Evolutionary conservation across 2,113 vertebrate genomes (phyloP).

Genomic region (Mus spicilegus): DNA sequence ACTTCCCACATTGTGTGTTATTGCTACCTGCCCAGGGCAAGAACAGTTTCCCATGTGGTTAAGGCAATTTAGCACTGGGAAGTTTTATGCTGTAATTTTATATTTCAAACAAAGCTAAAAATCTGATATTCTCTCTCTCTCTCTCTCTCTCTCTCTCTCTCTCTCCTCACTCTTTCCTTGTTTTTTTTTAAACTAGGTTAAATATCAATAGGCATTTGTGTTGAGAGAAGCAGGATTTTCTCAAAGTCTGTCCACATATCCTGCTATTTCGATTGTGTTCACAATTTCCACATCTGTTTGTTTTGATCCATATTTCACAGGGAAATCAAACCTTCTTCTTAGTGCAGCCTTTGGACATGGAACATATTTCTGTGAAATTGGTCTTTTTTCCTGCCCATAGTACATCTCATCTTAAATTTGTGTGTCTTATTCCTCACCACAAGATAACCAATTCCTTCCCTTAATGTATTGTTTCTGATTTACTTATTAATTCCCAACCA

Average conservation of each 20-base stretch:
- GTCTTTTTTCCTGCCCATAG: not conserved
- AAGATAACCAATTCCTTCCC: not conserved
- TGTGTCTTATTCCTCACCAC: not conserved
- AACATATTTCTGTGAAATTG: not conserved
- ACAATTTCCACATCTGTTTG: not conserved
- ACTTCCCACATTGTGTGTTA: slow-evolving; percentile 14
- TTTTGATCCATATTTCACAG: not conserved
- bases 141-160: rapidly evolving
- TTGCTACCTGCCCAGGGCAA: slow-evolving; percentile 24
- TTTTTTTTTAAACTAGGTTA: not conserved
- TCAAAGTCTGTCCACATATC: not conserved
- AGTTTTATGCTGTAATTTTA: slow-evolving; percentile 55
- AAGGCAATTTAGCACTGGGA: not conserved
- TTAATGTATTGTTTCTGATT: not conserved
- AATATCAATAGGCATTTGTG: not conserved
- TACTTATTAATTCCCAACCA: not conserved
- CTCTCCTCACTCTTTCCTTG: not conserved
- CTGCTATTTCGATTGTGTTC: not conserved
- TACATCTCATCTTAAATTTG: not conserved
- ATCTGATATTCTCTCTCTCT: not conserved
- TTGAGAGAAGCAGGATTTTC: not conserved
- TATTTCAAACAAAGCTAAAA: slow-evolving; percentile 31
- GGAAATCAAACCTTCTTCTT: not conserved
- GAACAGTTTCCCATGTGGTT: slow-evolving; percentile 3
- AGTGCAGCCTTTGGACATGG: not conserved